These are phyloP conservation scores for Rhynchomys soricoides DNA, from an alignment of 2,113 vertebrate genomes.

Conservation along the genomic window DNA sequence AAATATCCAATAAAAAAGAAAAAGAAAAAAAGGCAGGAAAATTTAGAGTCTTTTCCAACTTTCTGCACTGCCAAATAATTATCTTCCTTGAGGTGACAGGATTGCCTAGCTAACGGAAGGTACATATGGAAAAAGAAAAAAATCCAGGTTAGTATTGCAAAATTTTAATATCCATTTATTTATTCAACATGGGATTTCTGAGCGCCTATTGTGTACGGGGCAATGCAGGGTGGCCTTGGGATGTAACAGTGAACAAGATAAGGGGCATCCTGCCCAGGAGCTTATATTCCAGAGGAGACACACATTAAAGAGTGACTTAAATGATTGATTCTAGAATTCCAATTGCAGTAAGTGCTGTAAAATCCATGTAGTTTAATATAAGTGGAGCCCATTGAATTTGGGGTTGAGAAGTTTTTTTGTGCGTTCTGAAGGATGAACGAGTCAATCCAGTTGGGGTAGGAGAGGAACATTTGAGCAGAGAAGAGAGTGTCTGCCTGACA, in stretches of 20 bases:
- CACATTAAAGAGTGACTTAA: not conserved
- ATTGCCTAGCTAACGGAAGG: conserved; percentile 18
- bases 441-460: not conserved
- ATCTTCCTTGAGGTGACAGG: conserved; percentile 8
- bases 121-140: conserved; percentile 32
- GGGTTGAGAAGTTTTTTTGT: not conserved
- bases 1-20: no score
- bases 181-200: not conserved
- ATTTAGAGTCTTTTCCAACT: not conserved
- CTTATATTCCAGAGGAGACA: conserved; percentile 35
- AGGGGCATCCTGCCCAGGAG: not conserved
- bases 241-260: not conserved
- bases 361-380: not conserved
- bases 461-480: conserved; percentile 1
- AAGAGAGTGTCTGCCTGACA: not conserved
- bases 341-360: conserved; percentile 23
- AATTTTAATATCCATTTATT: conserved; percentile 18
- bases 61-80: not conserved
- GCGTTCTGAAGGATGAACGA: conserved; percentile 14
- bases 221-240: not conserved
- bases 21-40: not conserved
- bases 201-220: not conserved
- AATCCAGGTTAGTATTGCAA: conserved; percentile 9
- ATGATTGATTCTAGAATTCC: conserved; percentile 37
- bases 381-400: not conserved